These are phyloP conservation scores for Drosophila simulans DNA, from an alignment of 1,140 invertebrate species.

Conservation along the genomic window DNA sequence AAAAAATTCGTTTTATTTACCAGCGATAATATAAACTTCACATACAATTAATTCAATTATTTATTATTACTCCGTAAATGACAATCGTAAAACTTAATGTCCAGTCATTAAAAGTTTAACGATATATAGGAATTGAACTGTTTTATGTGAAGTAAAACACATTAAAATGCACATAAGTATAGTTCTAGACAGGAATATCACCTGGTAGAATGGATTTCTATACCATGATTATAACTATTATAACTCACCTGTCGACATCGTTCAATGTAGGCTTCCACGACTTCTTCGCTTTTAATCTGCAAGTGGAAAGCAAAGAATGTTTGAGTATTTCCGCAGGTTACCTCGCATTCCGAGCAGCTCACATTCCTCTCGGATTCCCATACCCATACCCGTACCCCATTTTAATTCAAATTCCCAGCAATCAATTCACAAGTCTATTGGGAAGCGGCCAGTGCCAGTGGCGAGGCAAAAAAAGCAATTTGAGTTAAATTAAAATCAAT, in stretches of 20 bases:
- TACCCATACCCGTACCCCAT: constrained; percentile 7
- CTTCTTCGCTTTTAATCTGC: constrained; percentile 86
- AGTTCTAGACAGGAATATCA: too few species aligned
- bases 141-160: too few species aligned
- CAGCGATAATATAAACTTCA: too few species aligned
- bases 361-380: constrained; percentile 38
- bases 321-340: constrained; percentile 42
- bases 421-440: constrained; percentile 36
- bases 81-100: not conserved
- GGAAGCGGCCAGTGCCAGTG: constrained; percentile 18
- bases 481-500: constrained; percentile 79
- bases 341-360: constrained; percentile 2
- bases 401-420: not conserved
- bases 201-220: too few species aligned
- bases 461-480: constrained; percentile 54
- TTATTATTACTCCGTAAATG: not conserved
- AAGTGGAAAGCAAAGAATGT: constrained; percentile 28
- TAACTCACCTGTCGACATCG: constrained; percentile 85
- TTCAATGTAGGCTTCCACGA: constrained; percentile 88
- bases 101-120: not conserved
- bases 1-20: not conserved
- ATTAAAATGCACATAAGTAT: too few species aligned
- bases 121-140: not conserved
- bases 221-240: not conserved
- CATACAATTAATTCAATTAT: not conserved